Conservation (phyloP, 2,888 invertebrate species). For the Caenorhabditis uteleia region DNA sequence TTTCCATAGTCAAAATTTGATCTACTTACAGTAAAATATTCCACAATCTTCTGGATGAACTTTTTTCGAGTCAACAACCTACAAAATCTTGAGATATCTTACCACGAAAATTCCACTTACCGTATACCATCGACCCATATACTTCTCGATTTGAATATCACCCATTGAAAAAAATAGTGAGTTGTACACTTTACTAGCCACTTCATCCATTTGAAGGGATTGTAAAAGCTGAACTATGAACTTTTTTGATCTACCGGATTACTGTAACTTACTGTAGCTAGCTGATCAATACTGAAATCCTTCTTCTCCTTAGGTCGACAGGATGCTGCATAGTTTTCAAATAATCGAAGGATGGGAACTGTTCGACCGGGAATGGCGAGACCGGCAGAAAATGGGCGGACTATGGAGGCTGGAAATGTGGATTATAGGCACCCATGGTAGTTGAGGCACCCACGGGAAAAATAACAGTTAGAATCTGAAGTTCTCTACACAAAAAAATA, state of each 20-base stretch:
- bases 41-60: slow-evolving; percentile 64
- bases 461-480: no score
- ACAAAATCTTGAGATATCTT: neutral
- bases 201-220: slow-evolving; percentile 62
- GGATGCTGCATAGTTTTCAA: slow-evolving; percentile 61
- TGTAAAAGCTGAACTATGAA: slow-evolving; percentile 55
- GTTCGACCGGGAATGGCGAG: slow-evolving; percentile 3
- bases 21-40: slow-evolving; percentile 58
- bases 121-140: slow-evolving; percentile 67
- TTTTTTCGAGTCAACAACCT: slow-evolving; percentile 63
- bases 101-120: slow-evolving; percentile 18
- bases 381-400: slow-evolving; percentile 3
- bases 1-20: neutral
- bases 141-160: slow-evolving; percentile 60
- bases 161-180: slow-evolving; percentile 63
- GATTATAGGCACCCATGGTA: no score
- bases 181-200: slow-evolving; percentile 62
- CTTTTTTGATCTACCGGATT: neutral
- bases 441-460: no score
- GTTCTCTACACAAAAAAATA: no score
- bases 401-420: neutral
- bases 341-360: slow-evolving; percentile 60
- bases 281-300: slow-evolving; percentile 55
- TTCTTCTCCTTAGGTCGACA: slow-evolving; percentile 49
- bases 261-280: slow-evolving; percentile 44